phyloP scores from a whole-genome alignment of 2,113 vertebrate genomes.

The Eupsittula cactorum region DNA sequence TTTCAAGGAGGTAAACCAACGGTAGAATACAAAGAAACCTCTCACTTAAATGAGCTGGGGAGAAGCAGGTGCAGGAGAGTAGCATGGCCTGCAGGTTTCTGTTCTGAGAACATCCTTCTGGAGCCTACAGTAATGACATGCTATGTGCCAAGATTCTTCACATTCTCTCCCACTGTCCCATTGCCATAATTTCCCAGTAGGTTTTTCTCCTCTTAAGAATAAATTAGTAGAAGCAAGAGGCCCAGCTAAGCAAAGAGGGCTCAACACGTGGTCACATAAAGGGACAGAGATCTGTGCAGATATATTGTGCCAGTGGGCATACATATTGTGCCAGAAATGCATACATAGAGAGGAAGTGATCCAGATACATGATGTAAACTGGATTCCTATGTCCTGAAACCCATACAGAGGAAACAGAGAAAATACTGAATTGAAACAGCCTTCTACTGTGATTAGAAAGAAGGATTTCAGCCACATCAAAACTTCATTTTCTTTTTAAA shows the following conservation, averaged over 20 bases:
- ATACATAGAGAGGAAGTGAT: neutral
- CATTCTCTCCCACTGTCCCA: constrained; percentile 21
- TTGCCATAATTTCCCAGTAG: neutral
- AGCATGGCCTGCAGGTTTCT: constrained; percentile 32
- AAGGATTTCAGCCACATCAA: neutral
- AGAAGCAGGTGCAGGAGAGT: constrained; percentile 50
- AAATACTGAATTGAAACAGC: neutral
- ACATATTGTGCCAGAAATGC: neutral
- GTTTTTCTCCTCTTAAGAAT: neutral
- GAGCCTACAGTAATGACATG: neutral
- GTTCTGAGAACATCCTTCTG: constrained; percentile 47
- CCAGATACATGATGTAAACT: neutral
- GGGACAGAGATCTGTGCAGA: neutral
- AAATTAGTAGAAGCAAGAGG: constrained; percentile 6
- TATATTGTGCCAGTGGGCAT: neutral
- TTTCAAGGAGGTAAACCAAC: neutral
- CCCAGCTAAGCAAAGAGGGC: neutral
- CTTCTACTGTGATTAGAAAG: neutral
- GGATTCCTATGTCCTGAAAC: neutral
- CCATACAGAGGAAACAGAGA: neutral
- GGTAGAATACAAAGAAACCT: neutral
- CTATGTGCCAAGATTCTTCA: constrained; percentile 21
- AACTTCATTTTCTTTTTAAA: neutral
- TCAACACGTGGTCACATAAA: neutral
- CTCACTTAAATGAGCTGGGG: neutral